These are phyloP conservation scores for Teinopalpus imperialis DNA, from an alignment of 2,888 invertebrate species.

Conservation along the genomic window DNA sequence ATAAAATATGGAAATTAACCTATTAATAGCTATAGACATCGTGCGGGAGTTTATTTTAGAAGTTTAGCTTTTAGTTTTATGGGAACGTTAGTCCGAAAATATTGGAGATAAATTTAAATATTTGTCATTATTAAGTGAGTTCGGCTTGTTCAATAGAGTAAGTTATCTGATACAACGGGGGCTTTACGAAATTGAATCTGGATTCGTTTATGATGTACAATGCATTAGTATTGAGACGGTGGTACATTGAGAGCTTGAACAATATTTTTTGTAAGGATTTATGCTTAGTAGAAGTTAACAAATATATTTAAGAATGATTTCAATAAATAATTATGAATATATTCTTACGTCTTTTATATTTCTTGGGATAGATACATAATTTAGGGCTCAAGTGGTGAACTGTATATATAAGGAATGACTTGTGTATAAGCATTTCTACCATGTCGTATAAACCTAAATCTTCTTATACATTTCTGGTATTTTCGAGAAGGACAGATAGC, in stretches of 20 bases:
- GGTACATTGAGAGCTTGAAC: conserved; percentile 36
- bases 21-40: conserved; percentile 18
- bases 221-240: conserved; percentile 47
- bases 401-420: too few relatives aligned
- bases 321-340: too few relatives aligned
- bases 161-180: conserved; percentile 47
- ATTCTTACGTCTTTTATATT: too few relatives aligned
- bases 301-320: too few relatives aligned
- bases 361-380: too few relatives aligned
- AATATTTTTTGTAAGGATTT: too few relatives aligned
- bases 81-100: conserved; percentile 8
- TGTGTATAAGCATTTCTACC: too few relatives aligned
- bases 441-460: too few relatives aligned
- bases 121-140: conserved; percentile 12
- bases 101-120: conserved; percentile 13
- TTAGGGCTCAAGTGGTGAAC: too few relatives aligned
- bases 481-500: too few relatives aligned
- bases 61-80: conserved; percentile 19
- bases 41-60: conserved; percentile 10
- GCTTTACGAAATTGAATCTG: conserved; percentile 58
- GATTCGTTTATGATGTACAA: conserved; percentile 43
- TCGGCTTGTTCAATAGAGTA: conserved; percentile 40
- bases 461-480: too few relatives aligned
- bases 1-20: conserved; percentile 24
- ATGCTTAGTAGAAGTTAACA: too few relatives aligned